A percentile compares a stretch with the other conserved stretches of the same genome.
These are phyloP conservation scores for Acanthiza pusilla DNA, from an alignment of 2,797 vertebrate species.

Conservation along the genomic window DNA sequence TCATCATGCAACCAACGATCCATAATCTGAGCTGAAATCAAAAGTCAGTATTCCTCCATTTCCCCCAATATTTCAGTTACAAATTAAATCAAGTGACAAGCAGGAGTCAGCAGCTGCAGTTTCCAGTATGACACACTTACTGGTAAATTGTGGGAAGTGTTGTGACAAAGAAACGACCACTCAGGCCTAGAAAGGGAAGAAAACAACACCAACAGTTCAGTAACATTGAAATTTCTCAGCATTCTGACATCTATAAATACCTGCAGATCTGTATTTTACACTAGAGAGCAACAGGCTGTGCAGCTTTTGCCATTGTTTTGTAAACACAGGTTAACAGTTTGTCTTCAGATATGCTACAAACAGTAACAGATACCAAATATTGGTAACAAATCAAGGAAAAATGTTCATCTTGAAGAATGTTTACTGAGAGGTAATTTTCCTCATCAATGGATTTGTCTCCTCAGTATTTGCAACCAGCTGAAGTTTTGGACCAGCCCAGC, in stretches of 20 bases:
- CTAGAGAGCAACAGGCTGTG: not conserved
- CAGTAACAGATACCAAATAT: not conserved
- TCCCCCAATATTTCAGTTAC: not conserved
- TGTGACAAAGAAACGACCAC: constrained; percentile 86
- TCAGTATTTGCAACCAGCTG: not conserved
- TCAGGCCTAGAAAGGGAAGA: constrained; percentile 74
- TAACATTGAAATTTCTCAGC: not conserved
- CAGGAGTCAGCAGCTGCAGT: not conserved
- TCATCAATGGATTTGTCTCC: not conserved
- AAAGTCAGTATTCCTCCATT: not conserved
- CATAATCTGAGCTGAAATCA: not conserved
- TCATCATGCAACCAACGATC: not conserved
- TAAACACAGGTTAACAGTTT: not conserved
- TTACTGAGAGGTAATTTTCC: not conserved
- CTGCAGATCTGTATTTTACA: not conserved
- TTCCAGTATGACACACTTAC: constrained; percentile 71
- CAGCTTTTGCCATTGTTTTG: not conserved
- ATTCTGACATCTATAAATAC: not conserved
- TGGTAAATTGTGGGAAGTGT: constrained; percentile 87
- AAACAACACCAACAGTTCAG: not conserved
- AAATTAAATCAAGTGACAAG: not conserved
- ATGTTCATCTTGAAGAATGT: not conserved
- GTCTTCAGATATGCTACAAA: not conserved
- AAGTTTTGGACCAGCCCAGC: not conserved
- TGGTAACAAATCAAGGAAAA: not conserved